A percentile compares a stretch with the other conserved stretches of the same genome.
These are phyloP conservation scores for Tachina fera DNA, from an alignment of 2,888 invertebrate species.

Conservation along the genomic window DNA sequence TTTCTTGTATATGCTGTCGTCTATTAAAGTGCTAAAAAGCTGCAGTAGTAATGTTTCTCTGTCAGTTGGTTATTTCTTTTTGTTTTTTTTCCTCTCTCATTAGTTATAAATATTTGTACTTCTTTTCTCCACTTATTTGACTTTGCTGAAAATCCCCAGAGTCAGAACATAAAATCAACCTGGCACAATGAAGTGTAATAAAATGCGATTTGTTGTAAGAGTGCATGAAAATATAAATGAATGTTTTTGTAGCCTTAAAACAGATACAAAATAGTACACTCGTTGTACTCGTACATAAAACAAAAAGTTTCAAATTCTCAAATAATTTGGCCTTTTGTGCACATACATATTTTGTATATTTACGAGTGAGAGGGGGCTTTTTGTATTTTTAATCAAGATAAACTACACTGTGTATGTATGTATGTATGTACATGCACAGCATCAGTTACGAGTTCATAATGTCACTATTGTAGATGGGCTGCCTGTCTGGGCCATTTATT, in stretches of 20 bases:
- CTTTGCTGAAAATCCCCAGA: conserved; percentile 55
- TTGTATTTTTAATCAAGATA: conserved; percentile 64
- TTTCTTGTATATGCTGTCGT: conserved; percentile 39
- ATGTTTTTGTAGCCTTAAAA: conserved; percentile 48
- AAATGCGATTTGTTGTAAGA: conserved; percentile 71
- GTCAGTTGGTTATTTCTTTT: conserved; percentile 25
- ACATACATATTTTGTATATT: background rate
- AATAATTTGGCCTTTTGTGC: conserved; percentile 46
- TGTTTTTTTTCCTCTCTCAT: conserved; percentile 40
- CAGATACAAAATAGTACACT: conserved; percentile 54
- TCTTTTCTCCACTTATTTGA: background rate
- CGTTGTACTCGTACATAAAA: conserved; percentile 15
- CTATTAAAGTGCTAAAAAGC: conserved; percentile 45
- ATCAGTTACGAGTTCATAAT: conserved; percentile 47
- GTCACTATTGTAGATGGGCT: conserved; percentile 18
- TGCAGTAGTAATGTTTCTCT: conserved; percentile 61
- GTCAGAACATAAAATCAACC: conserved; percentile 64
- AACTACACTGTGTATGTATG: conserved; percentile 10
- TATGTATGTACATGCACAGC: background rate
- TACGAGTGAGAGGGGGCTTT: background rate
- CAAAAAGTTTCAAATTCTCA: conserved; percentile 41
- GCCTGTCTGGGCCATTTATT: conserved; percentile 21
- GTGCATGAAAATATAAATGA: conserved; percentile 3
- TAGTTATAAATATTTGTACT: conserved; percentile 50
- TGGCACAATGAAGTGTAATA: conserved; percentile 70